Conservation (phyloP, 2,888 invertebrate genomes). For the Hypena proboscidalis region DNA sequence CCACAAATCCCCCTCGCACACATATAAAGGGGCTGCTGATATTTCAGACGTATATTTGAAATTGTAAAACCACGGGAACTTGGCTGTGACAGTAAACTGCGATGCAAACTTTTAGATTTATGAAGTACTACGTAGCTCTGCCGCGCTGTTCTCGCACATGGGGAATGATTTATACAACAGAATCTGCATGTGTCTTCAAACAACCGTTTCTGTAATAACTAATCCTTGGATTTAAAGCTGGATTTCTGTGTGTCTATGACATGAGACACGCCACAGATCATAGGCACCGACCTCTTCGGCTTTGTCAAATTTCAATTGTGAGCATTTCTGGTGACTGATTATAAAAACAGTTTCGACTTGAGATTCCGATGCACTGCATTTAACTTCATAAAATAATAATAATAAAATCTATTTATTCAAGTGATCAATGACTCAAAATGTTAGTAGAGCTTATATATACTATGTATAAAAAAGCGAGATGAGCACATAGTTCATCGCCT, state of each 20-base stretch:
- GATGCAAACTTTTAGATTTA: conserved; percentile 70
- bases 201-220: conserved; percentile 49
- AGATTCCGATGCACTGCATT: no score
- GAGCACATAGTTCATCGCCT: no score
- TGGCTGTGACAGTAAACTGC: conserved; percentile 62
- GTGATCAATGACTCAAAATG: no score
- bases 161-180: conserved; percentile 57
- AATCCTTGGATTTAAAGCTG: conserved; percentile 48
- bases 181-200: conserved; percentile 55
- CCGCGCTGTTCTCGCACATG: conserved; percentile 52
- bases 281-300: no score
- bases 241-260: conserved; percentile 36
- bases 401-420: no score
- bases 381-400: no score
- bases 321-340: no score
- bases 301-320: no score
- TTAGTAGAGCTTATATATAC: no score
- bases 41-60: conserved; percentile 56
- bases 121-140: conserved; percentile 54
- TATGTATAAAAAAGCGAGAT: no score
- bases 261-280: conserved; percentile 31
- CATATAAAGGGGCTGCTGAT: conserved; percentile 44
- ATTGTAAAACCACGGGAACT: conserved; percentile 61
- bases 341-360: no score
- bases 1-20: conserved; percentile 44